Base-by-base conservation (phyloP, 2,113 vertebrate species). In the Scytalopus superciliaris region DNA sequence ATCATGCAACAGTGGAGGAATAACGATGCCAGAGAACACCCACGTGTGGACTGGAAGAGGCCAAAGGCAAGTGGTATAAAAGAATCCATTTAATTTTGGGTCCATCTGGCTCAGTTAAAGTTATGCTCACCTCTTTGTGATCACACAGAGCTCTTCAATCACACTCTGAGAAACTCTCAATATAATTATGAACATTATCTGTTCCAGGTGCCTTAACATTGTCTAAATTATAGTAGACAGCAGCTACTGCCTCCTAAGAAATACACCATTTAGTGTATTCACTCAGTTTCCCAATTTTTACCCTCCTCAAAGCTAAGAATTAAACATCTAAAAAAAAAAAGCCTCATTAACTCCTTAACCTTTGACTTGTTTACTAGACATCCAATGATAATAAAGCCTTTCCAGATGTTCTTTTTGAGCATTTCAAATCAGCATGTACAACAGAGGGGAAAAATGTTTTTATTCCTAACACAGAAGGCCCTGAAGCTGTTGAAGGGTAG, bases 1-100 rank as follows among this genome's bases (percentile, higher is more conserved):
- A 98, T 99, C 67, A 98, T 99, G 97, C 99, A 99, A 66, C 99
- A 99, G 89, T 99, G 99, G 99, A 98, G 98, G 96, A 99, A 97
- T 79, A 99, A 99, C 14, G 99, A 99, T 72, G 99, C 98, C 52
- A 99, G 99, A 84, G 99, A 99, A 73, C 98, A 98, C 89, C 98
- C 99, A 83, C 99, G 99, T 91, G 97, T 99, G 74, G 98, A 98
- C 97, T 99, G 99, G 97, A 99, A 98, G 93, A 98, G 98, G 80
- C 98, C 99, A 81, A 99, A 99, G 98, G 99, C 98, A 97, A 96
- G 89, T 94, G 70, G 28, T 77, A 60, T 52, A 47, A 96, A 93
- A 88, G 87, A 60, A 0, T 0, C 0, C 6, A 21, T 76, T 90
- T 88, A 23, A 89, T 93, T 63, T 57, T 80, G 30, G 12, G 28